Conservation (phyloP, 1,140 invertebrate species). For the Microvelia longipes region DNA sequence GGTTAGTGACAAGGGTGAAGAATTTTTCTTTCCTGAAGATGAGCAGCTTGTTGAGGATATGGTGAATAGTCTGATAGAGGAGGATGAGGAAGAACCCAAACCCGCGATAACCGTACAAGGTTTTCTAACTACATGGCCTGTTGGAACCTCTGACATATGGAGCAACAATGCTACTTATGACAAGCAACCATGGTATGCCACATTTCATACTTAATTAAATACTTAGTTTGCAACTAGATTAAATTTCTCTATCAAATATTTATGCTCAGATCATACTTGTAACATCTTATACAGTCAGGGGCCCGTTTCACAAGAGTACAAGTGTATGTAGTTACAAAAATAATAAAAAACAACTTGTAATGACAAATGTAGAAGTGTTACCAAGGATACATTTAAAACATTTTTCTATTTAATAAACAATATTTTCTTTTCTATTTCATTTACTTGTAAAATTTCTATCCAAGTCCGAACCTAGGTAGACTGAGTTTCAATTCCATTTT, state of each 20-base stretch:
- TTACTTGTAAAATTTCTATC: too few relatives aligned
- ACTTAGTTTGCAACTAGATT: neutral
- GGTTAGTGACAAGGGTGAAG: conserved; percentile 25
- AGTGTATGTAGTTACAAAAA: too few relatives aligned
- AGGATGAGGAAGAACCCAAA: conserved; percentile 9
- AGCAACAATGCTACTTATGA: conserved; percentile 14
- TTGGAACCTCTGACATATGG: conserved; percentile 14
- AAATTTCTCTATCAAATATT: neutral
- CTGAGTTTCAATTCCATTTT: too few relatives aligned
- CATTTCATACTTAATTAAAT: neutral
- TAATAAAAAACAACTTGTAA: too few relatives aligned
- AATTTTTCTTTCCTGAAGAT: conserved; percentile 21
- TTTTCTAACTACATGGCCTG: conserved; percentile 20
- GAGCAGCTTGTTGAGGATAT: conserved; percentile 18
- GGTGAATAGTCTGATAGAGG: conserved; percentile 10
- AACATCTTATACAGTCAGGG: too few relatives aligned
- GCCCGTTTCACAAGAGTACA: too few relatives aligned
- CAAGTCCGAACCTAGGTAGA: too few relatives aligned
- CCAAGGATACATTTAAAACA: too few relatives aligned
- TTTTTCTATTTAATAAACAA: too few relatives aligned
- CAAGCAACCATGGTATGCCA: neutral
- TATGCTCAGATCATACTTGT: too few relatives aligned
- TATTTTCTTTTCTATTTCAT: too few relatives aligned
- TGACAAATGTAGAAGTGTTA: too few relatives aligned
- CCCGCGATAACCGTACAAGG: conserved; percentile 15